Evolutionary conservation across 2,797 vertebrate species (phyloP), one percentile per base, ranked within the genome.

Genomic region (Pseudochaenichthys georgianus): DNA sequence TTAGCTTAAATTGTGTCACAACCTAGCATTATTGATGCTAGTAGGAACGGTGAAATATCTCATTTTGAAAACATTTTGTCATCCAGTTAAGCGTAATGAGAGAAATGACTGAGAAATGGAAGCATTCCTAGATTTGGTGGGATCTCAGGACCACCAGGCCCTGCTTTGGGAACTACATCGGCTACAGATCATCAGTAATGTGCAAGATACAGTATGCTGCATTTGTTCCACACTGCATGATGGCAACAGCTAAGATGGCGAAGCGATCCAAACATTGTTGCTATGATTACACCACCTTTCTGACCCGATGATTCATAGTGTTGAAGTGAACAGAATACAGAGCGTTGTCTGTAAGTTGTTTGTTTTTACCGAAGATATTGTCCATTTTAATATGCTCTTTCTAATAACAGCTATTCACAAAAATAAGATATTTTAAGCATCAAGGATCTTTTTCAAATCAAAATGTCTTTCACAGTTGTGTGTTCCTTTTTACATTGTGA

Each of bases 221-320:
- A 65, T 84, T 82, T 87, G 69, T 78, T 89, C 76, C 62, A 77
- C 68, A 46, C 75, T 80, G 76, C 70, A 34, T 69, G 80, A 82
- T 85, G 74, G 77, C 69, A 75, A 84, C 78, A 85, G 84, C 77
- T 86, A 91, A 92, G 80, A 91, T 88, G 89, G 89, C 82, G 80
- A 91, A 87, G 82, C 34, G 75, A 88, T 92, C 77, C 70, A 83
- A 90, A 88, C 80, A 87, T 91, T 83, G 86, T 90, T 92, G 88
- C 86, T 90, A 88, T 81, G 89, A 88, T 91, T 92, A 82, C 87
- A 87, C 86, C 87, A 77, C 81, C 85, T 89, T 83, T 84, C 74
- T 73, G 77, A 34, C 63, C 80, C 77, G 83, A 65, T 90, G 87
- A 90, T 90, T 92, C 85, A 90, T 89, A 78, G 74, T 75, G 73